Conservation (phyloP, 2,888 invertebrate genomes). For the Caenorhabditis sp. region DNA sequence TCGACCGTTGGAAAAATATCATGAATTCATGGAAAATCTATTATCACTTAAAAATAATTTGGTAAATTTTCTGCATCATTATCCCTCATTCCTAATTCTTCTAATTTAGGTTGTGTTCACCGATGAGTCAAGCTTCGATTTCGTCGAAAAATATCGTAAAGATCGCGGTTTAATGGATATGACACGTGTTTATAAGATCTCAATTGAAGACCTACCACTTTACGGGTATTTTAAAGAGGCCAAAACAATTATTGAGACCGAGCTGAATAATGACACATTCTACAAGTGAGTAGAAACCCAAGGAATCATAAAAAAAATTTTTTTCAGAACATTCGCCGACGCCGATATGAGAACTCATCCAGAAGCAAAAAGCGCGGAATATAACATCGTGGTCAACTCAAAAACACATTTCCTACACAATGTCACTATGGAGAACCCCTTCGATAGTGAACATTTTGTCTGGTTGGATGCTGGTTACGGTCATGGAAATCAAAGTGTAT, state of each 20-base stretch:
- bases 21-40: constrained; percentile 66
- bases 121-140: constrained; percentile 58
- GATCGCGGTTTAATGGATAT: constrained; percentile 41
- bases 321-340: constrained; percentile 44
- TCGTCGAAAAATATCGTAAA: constrained; percentile 49
- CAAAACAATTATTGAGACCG: constrained; percentile 60
- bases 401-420: constrained; percentile 71
- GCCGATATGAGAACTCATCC: constrained; percentile 69
- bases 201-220: constrained; percentile 51
- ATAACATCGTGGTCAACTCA: constrained; percentile 72
- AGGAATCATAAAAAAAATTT: neutral
- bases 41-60: constrained; percentile 53
- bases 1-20: constrained; percentile 67
- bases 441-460: constrained; percentile 68
- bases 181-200: constrained; percentile 49
- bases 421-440: constrained; percentile 67
- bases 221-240: constrained; percentile 61
- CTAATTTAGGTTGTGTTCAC: constrained; percentile 59
- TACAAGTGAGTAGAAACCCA: constrained; percentile 14
- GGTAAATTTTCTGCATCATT: neutral
- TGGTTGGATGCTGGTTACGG: constrained; percentile 72
- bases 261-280: constrained; percentile 51
- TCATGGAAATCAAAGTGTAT: constrained; percentile 62
- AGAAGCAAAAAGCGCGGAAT: constrained; percentile 71
- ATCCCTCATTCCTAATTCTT: no score